Evolutionary conservation across 2,797 vertebrate genomes (phyloP).

Genomic region (Mastacembelus armatus): DNA sequence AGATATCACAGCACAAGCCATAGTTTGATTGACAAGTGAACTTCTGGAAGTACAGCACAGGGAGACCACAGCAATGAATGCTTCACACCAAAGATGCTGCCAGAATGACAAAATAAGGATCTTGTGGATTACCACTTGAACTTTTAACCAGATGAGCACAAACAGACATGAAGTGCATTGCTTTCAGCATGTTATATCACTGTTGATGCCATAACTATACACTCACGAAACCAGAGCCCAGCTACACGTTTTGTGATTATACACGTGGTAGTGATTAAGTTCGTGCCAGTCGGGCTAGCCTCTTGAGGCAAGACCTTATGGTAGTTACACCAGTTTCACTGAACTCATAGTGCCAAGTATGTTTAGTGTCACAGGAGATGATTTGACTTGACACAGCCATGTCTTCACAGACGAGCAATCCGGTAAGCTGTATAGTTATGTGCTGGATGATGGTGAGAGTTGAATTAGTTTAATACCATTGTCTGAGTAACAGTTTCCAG

Average conservation of each 20-base stretch:
- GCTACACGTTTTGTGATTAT: constrained; percentile 62
- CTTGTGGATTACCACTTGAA: constrained; percentile 64
- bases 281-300: constrained; percentile 66
- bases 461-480: constrained; percentile 67
- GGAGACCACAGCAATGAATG: constrained; percentile 53
- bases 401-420: constrained; percentile 52
- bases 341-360: constrained; percentile 68
- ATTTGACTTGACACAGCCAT: constrained; percentile 66
- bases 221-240: constrained; percentile 64
- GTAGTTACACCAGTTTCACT: constrained; percentile 65
- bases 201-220: constrained; percentile 61
- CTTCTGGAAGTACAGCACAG: constrained; percentile 33
- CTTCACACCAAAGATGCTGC: constrained; percentile 61
- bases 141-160: constrained; percentile 67
- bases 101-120: constrained; percentile 62
- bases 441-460: constrained; percentile 45
- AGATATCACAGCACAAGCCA: constrained; percentile 43
- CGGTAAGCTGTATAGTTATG: constrained; percentile 45
- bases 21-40: constrained; percentile 60
- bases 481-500: constrained; percentile 77
- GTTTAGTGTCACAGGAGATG: constrained; percentile 67
- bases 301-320: constrained; percentile 71
- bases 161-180: constrained; percentile 57
- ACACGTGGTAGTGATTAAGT: constrained; percentile 72
- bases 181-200: constrained; percentile 65